Conservation (phyloP, 2,113 vertebrate species). For the Puntigrus tetrazona region DNA sequence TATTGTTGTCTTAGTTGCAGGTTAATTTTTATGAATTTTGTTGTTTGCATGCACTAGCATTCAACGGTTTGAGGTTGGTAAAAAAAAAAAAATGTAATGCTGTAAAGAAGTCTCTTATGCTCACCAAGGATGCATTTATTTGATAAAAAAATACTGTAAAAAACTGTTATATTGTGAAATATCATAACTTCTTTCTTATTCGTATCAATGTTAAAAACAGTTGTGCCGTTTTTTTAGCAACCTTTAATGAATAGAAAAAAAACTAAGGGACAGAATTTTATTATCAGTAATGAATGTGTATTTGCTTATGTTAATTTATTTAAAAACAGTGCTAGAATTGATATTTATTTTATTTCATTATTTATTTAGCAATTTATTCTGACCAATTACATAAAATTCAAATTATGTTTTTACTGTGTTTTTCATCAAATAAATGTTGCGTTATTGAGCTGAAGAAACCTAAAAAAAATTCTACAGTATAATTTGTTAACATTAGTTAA, state of each 20-base stretch:
- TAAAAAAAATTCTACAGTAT: too few relatives aligned
- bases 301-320: neutral
- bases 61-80: neutral
- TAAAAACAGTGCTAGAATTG: neutral
- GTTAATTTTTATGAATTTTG: neutral
- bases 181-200: neutral
- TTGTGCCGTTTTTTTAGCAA: neutral
- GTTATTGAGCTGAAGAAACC: too few relatives aligned
- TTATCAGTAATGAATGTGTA: neutral
- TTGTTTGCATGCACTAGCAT: neutral
- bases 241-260: neutral
- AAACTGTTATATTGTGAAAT: neutral
- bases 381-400: too few relatives aligned
- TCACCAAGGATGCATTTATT: neutral
- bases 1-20: neutral
- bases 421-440: too few relatives aligned
- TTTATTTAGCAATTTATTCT: too few relatives aligned
- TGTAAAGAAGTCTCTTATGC: too few relatives aligned
- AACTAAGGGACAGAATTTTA: neutral
- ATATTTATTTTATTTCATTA: too few relatives aligned
- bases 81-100: too few relatives aligned
- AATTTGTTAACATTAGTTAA: too few relatives aligned
- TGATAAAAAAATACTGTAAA: neutral
- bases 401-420: too few relatives aligned
- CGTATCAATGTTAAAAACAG: neutral